Base-by-base conservation (phyloP, 2,113 vertebrate genomes). In the Pollimyrus isidori region DNA sequence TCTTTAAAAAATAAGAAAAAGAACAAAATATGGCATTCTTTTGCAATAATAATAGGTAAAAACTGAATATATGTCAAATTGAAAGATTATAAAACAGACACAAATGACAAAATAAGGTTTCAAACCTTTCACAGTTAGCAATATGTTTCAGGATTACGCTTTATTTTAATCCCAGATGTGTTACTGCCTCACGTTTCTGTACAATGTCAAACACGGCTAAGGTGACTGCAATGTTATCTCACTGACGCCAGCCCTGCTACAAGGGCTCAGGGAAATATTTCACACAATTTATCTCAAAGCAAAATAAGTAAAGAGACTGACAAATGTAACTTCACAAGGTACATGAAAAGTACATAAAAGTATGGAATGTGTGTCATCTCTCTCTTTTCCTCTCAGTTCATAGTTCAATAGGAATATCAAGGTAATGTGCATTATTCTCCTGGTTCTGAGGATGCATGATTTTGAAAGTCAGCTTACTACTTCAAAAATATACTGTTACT, bases 261-360 rank as follows among this genome's bases (percentile, higher is more conserved):
- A 80, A 42, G 73, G 35, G 10, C 73, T 19, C 35, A 7, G 73
- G 76, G 17, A 48, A 84, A 48, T 46, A 84, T 46, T 84, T 48
- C 82, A 84, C 21, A 84, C 82, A n/a, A 46, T 84, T 84, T 46
- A 48, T 46, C 82, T 84, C 19, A 84, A 46, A 46, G 42, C 45
- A 84, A n/a, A 46, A 46, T 21, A 21, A 84, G 82, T 11, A 84
- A 48, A 84, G 42, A 84, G 42, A 46, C 39, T 46, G 82, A 42
- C 39, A 46, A 84, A 48, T 42, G 45, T 23, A 84, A 48, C 82
- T 84, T 84, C 82, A 84, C 45, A 23, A 4, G 73, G 35, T 80
- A 80, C 73, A 80, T 80, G 73, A 80, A 80, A 80, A 48, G 39
- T 48, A 84, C 82, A 84, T 84, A 23, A 84, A 84, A 84, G 82